A percentile compares a stretch with the other conserved stretches of the same genome.
phyloP scores from a whole-genome alignment of 2,113 vertebrate genomes.

The Crotalus horridus region DNA sequence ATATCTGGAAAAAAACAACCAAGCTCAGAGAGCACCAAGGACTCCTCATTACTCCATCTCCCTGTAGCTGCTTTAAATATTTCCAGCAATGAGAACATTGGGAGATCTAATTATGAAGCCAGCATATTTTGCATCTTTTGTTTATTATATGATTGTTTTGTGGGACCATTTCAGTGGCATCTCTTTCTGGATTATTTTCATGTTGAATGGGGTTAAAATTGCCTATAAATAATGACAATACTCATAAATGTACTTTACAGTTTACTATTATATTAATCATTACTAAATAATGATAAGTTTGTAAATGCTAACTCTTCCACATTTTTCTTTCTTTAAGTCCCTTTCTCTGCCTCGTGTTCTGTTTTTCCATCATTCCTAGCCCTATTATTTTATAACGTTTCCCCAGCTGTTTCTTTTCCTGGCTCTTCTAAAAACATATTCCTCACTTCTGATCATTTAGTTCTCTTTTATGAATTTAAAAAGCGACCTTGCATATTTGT shows the following conservation, averaged over 20 bases:
- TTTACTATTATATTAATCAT: background rate
- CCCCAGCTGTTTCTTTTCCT: background rate
- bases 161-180: background rate
- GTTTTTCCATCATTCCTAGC: background rate
- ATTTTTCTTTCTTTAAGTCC: background rate
- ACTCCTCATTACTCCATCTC: too few species aligned
- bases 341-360: background rate
- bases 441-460: background rate
- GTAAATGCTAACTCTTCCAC: background rate
- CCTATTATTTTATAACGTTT: background rate
- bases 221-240: background rate
- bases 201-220: background rate
- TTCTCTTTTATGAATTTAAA: background rate
- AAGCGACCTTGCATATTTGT: background rate
- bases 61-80: background rate
- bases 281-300: background rate
- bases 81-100: background rate
- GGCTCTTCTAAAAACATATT: background rate
- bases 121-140: background rate
- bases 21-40: too few species aligned
- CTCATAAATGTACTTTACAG: background rate
- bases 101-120: background rate
- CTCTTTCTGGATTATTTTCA: background rate
- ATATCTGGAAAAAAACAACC: too few species aligned
- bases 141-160: background rate